phyloP scores from a whole-genome alignment of 92 coral and sea anemone genomes.

The Parazoanthus atlanticus region DNA sequence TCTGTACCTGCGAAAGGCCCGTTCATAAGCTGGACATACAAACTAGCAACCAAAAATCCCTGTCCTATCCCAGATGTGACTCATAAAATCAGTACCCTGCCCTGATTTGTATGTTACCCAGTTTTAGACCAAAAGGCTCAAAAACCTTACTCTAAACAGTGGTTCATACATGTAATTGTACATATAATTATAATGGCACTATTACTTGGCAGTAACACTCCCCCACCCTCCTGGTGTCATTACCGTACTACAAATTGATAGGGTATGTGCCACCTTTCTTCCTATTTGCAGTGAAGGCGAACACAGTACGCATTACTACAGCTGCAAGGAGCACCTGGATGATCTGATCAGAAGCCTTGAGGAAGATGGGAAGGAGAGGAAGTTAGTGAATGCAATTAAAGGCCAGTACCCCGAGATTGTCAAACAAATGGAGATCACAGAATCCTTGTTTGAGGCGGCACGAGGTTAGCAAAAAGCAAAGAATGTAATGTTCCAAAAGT shows the following conservation, averaged over 20 bases:
- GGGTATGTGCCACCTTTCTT: neutral
- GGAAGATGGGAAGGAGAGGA: constrained; percentile 88
- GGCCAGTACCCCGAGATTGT: constrained; percentile 81
- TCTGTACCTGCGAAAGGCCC: too few species aligned
- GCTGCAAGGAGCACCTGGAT: constrained; percentile 88
- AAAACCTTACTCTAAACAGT: too few species aligned
- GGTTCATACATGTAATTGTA: too few species aligned
- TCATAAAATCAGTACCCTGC: too few species aligned
- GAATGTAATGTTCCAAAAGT: too few species aligned
- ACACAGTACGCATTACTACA: constrained; percentile 75
- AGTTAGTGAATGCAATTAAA: constrained; percentile 74
- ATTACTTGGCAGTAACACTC: neutral
- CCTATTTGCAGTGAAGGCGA: constrained; percentile 73
- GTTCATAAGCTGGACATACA: too few species aligned
- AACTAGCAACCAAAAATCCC: too few species aligned
- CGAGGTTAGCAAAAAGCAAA: constrained; percentile 60
- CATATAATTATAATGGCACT: too few species aligned
- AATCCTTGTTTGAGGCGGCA: constrained; percentile 76
- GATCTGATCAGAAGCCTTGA: constrained; percentile 78
- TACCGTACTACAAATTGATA: neutral
- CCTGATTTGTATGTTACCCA: too few species aligned
- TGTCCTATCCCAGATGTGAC: too few species aligned
- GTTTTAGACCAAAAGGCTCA: too few species aligned
- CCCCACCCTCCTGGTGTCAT: neutral
- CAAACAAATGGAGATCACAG: constrained; percentile 92